phyloP scores from a whole-genome alignment of 37 sponge, comb jelly and placozoan species.

The Spongilla lacustris region DNA sequence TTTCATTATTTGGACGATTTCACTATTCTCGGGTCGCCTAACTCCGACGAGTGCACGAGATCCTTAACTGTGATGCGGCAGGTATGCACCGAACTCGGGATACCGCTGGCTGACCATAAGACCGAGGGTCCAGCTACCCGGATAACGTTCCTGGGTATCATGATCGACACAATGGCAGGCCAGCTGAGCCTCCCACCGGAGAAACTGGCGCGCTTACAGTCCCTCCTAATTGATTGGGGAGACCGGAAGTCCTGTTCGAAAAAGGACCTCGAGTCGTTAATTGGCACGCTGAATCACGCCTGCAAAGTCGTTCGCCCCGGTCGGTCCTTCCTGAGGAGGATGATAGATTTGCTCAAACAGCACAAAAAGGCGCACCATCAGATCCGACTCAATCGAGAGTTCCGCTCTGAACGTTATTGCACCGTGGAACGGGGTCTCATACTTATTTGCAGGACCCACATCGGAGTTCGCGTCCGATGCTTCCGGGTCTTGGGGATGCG shows the following conservation, averaged over 20 bases:
- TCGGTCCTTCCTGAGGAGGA: constrained; percentile 5
- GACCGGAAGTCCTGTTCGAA: constrained; percentile 14
- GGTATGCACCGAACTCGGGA: constrained; percentile 13
- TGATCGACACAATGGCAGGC: constrained; percentile 9
- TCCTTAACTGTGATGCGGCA: neutral
- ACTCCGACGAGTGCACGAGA: neutral
- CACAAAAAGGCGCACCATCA: neutral
- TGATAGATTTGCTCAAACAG: no score
- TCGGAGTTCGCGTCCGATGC: constrained; percentile 9
- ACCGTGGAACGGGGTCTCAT: constrained; percentile 17
- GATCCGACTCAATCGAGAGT: constrained; percentile 11
- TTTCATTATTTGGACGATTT: constrained; percentile 46
- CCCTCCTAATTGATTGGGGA: neutral
- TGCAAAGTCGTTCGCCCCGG: constrained; percentile 38
- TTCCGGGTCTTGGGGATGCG: constrained; percentile 32
- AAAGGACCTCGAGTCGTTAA: constrained; percentile 28
- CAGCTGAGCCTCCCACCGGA: constrained; percentile 31
- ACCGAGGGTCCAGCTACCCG: constrained; percentile 26
- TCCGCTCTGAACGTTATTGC: constrained; percentile 2
- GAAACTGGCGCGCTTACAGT: constrained; percentile 20
- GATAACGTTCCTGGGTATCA: constrained; percentile 39
- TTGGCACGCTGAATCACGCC: constrained; percentile 38
- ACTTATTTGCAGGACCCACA: neutral
- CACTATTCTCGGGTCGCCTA: neutral
- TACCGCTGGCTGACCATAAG: constrained; percentile 47